These are phyloP conservation scores for Thymelicus acteon DNA, from an alignment of 2,888 invertebrate genomes.

Conservation along the genomic window DNA sequence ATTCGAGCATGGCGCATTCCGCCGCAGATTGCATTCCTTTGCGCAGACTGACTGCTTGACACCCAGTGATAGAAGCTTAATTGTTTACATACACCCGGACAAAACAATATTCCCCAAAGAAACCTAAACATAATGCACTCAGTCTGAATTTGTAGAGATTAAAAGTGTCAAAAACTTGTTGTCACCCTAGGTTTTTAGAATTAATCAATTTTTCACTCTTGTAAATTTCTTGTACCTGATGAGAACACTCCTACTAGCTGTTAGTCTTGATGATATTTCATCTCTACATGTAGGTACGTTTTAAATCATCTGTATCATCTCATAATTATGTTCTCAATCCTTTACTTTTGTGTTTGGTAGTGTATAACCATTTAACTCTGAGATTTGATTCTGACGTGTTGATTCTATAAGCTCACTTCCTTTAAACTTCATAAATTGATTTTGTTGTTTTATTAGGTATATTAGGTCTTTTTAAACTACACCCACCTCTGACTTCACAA, in stretches of 20 bases:
- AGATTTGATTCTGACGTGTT: too few species aligned
- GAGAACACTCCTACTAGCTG: too few species aligned
- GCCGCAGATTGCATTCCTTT: conserved; percentile 79
- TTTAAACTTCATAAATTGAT: neutral
- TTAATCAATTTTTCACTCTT: too few species aligned
- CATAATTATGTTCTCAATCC: neutral
- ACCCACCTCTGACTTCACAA: neutral
- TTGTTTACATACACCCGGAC: conserved; percentile 39
- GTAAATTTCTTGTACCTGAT: too few species aligned
- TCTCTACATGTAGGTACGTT: too few species aligned
- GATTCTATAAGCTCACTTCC: neutral
- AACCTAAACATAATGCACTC: neutral
- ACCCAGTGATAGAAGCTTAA: conserved; percentile 55
- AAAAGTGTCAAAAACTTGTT: too few species aligned
- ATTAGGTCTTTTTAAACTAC: neutral
- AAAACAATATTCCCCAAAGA: conserved; percentile 9
- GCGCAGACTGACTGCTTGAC: conserved; percentile 48
- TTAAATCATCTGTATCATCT: too few species aligned
- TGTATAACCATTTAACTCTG: too few species aligned
- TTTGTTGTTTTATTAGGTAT: neutral
- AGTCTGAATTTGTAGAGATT: too few species aligned
- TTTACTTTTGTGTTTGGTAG: too few species aligned
- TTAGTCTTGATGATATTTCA: too few species aligned
- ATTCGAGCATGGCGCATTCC: conserved; percentile 73
- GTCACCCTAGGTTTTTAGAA: too few species aligned